These are phyloP conservation scores for Drosophila pallidifrons DNA, from an alignment of 1,140 invertebrate species.

Conservation along the genomic window DNA sequence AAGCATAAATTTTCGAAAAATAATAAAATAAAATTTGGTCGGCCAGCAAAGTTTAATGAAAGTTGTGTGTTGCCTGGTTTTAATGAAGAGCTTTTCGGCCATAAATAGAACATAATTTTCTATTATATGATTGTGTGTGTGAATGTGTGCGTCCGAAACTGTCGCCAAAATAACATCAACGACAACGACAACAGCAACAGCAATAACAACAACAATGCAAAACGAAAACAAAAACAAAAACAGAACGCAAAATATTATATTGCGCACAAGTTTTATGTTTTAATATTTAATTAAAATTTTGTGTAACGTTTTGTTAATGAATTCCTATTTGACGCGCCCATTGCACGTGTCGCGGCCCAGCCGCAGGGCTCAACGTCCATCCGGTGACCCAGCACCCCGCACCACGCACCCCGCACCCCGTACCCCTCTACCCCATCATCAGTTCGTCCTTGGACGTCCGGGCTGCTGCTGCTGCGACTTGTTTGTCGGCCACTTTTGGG, in stretches of 20 bases:
- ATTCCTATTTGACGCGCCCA: slow-evolving; percentile 81
- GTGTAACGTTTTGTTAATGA: slow-evolving; percentile 83
- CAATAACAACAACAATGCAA: not conserved
- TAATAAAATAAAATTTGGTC: slow-evolving; percentile 15
- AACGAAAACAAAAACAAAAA: slow-evolving; percentile 11
- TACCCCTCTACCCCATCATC: not conserved
- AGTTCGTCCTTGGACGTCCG: slow-evolving; percentile 21
- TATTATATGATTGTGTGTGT: slow-evolving; percentile 35
- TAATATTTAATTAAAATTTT: slow-evolving; percentile 84
- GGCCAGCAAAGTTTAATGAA: slow-evolving; percentile 58
- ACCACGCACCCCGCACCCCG: not conserved
- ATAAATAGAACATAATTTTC: slow-evolving; percentile 71
- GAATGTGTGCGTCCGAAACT: slow-evolving; percentile 11
- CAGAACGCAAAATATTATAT: slow-evolving; percentile 53
- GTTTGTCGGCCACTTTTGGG: slow-evolving; percentile 43
- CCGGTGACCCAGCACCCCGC: slow-evolving; percentile 17
- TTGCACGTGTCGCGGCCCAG: slow-evolving; percentile 71
- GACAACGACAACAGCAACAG: slow-evolving; percentile 24
- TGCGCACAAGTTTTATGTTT: slow-evolving; percentile 74
- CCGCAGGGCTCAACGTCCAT: slow-evolving; percentile 62
- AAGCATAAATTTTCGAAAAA: not conserved
- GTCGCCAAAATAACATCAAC: slow-evolving; percentile 24
- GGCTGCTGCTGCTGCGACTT: slow-evolving; percentile 32
- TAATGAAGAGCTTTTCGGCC: slow-evolving; percentile 50
- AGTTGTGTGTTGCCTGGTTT: slow-evolving; percentile 60